Evolutionary conservation across 2,113 vertebrate genomes (phyloP).

Genomic region (Heptranchias perlo): DNA sequence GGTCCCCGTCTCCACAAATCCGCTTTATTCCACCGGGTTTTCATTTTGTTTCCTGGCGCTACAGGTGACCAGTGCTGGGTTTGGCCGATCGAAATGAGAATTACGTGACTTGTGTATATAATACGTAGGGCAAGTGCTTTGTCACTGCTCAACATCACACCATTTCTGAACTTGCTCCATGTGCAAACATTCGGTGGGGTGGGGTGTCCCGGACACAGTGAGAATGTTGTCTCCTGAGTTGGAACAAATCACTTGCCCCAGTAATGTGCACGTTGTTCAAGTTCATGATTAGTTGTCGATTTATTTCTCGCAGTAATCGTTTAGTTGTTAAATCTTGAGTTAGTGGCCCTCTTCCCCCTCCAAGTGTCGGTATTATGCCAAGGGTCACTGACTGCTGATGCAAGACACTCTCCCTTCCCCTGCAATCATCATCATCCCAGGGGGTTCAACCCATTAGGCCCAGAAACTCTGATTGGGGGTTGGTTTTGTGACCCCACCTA

Average conservation of each 20-base stretch:
- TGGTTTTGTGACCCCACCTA: neutral
- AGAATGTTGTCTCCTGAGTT: neutral
- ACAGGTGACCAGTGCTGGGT: neutral
- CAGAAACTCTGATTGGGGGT: neutral
- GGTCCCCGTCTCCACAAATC: too few relatives aligned
- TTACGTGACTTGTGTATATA: neutral
- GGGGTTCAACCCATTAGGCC: neutral
- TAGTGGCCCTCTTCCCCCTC: neutral
- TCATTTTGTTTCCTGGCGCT: neutral
- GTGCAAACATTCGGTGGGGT: too few relatives aligned
- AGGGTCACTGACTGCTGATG: neutral
- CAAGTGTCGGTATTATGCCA: neutral
- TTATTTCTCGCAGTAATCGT: neutral
- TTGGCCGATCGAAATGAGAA: neutral
- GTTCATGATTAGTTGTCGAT: neutral
- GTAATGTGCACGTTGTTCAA: neutral
- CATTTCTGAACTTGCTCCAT: neutral
- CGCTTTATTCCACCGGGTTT: too few relatives aligned
- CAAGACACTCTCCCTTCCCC: neutral
- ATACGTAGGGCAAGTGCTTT: neutral
- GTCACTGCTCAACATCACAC: neutral
- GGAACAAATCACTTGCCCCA: neutral
- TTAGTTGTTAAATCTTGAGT: neutral
- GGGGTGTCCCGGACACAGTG: neutral
- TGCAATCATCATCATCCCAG: neutral